Evolutionary conservation across 1,140 invertebrate genomes (phyloP).

Genomic region (Polypedilum vanderplanki): DNA sequence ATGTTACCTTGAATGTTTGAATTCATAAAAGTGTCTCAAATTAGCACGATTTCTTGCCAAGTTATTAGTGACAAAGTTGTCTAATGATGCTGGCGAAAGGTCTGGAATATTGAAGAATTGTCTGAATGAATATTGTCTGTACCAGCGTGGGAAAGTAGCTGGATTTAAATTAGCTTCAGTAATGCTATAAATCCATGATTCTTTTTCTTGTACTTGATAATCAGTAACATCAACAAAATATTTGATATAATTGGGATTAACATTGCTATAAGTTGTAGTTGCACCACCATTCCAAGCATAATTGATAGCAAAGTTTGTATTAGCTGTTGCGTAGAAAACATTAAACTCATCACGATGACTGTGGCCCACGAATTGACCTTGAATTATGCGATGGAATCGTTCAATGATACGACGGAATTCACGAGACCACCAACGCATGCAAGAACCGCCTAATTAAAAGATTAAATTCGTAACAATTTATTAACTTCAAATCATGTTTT

Average conservation of each 20-base stretch:
- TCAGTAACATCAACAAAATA: slow-evolving; percentile 53
- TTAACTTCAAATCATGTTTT: too few relatives aligned
- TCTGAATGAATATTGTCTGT: slow-evolving; percentile 61
- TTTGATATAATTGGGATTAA: slow-evolving; percentile 77
- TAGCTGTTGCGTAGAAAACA: slow-evolving; percentile 53
- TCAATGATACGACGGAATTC: slow-evolving; percentile 56
- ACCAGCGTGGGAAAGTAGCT: slow-evolving; percentile 52
- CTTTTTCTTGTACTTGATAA: slow-evolving; percentile 49
- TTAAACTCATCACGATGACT: slow-evolving; percentile 71
- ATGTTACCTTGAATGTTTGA: slow-evolving; percentile 51
- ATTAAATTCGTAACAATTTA: too few relatives aligned
- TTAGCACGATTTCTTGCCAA: slow-evolving; percentile 43
- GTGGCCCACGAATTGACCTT: slow-evolving; percentile 74
- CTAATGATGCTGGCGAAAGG: slow-evolving; percentile 45
- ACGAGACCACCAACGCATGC: slow-evolving; percentile 58
- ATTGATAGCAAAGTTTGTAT: slow-evolving; percentile 49
- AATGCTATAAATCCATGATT: slow-evolving; percentile 71
- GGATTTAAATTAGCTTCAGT: slow-evolving; percentile 62
- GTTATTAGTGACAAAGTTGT: slow-evolving; percentile 44
- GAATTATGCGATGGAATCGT: slow-evolving; percentile 60
- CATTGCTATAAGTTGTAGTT: slow-evolving; percentile 54
- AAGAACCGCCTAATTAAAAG: slow-evolving; percentile 46
- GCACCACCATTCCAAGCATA: slow-evolving; percentile 76
- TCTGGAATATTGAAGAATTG: slow-evolving; percentile 52
- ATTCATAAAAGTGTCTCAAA: slow-evolving; percentile 45